A percentile compares a stretch with the other conserved stretches of the same genome.
Evolutionary conservation across 1,140 invertebrate genomes (phyloP).

Genomic region (Philaenus spumarius): DNA sequence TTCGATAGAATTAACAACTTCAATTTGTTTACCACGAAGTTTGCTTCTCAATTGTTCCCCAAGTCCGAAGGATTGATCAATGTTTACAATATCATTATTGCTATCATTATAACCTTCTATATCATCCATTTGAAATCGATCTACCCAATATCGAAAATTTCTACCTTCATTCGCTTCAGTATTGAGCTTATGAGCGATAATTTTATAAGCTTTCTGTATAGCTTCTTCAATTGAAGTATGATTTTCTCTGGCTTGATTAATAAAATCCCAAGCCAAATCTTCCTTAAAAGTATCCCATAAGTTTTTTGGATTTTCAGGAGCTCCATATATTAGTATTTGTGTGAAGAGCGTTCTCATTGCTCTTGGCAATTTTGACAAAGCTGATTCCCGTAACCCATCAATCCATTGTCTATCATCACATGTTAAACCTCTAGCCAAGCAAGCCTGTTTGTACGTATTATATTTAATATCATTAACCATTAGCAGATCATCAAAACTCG

Average conservation of each 20-base stretch:
- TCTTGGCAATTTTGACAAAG: conserved; percentile 13
- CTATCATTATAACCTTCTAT: no score
- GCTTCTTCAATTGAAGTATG: neutral
- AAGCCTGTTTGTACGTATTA: neutral
- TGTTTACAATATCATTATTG: no score
- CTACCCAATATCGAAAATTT: no score
- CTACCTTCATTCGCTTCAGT: conserved; percentile 1
- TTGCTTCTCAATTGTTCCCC: no score
- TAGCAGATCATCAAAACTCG: neutral
- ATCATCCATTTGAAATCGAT: no score
- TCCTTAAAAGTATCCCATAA: conserved; percentile 14
- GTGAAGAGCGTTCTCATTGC: conserved; percentile 11
- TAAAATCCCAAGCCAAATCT: conserved; percentile 4
- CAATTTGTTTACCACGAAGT: no score
- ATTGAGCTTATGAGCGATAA: neutral
- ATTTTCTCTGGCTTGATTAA: neutral
- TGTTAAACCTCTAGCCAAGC: neutral
- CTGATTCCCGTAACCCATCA: neutral
- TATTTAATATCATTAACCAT: neutral
- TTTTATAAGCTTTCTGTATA: neutral
- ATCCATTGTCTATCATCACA: neutral
- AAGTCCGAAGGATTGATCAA: no score
- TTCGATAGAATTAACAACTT: no score
- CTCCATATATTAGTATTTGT: conserved; percentile 2
- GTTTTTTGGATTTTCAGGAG: conserved; percentile 13